Conservation (phyloP, 1,140 invertebrate species). For the Notospermus geniculatus region DNA sequence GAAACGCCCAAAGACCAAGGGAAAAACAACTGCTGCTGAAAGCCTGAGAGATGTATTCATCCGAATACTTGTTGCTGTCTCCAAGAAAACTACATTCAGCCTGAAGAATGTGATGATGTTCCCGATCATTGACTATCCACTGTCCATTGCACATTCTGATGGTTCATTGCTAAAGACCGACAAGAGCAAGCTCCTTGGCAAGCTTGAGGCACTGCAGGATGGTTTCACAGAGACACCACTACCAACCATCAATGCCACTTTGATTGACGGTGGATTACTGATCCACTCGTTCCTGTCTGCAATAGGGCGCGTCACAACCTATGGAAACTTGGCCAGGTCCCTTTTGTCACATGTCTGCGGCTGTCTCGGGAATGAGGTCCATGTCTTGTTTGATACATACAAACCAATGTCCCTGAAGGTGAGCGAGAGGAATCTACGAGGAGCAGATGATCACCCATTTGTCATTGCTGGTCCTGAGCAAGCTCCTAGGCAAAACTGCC, state of each 20-base stretch:
- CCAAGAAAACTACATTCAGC: background rate
- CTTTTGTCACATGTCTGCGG: background rate
- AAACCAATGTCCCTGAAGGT: background rate
- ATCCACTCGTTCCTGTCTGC: slow-evolving; percentile 3
- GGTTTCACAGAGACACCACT: background rate
- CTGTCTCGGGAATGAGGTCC: background rate
- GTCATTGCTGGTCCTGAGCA: background rate
- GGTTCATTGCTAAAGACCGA: background rate
- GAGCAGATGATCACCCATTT: background rate
- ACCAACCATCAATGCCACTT: background rate
- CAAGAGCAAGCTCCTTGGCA: background rate
- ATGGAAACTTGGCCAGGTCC: background rate
- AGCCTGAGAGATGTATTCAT: background rate
- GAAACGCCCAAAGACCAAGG: background rate
- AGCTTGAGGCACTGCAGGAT: background rate
- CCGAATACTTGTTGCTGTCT: background rate
- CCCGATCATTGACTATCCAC: background rate
- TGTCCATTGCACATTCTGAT: slow-evolving; percentile 1
- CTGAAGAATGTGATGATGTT: background rate
- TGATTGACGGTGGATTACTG: slow-evolving; percentile 3
- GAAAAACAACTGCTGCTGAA: background rate
- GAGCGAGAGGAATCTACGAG: background rate
- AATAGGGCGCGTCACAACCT: background rate
- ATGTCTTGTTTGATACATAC: slow-evolving; percentile 4
- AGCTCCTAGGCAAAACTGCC: background rate